Evolutionary conservation across 2,797 vertebrate genomes (phyloP).

Genomic region (Bradypodion pumilum): DNA sequence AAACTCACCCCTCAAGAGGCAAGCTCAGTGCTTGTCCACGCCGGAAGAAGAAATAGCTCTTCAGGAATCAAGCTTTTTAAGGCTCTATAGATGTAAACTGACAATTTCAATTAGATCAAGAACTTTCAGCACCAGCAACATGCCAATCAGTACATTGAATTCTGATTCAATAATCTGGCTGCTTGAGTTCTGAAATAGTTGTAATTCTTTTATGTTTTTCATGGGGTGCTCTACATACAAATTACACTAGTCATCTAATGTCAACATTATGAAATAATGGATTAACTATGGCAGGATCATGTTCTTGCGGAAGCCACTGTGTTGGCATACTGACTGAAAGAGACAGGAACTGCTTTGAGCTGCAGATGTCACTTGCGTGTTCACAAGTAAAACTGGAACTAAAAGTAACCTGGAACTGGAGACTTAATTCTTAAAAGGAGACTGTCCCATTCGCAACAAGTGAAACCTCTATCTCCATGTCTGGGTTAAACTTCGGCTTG

Average conservation of each 20-base stretch:
- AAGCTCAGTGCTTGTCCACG: neutral
- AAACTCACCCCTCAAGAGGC: neutral
- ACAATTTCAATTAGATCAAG: neutral
- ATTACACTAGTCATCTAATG: neutral
- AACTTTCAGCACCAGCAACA: neutral
- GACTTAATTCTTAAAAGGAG: neutral
- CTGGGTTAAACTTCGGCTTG: neutral
- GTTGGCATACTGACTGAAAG: neutral
- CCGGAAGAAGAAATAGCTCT: neutral
- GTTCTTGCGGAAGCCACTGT: too few species aligned
- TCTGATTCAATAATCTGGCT: neutral
- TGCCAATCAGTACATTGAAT: neutral
- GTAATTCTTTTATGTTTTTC: neutral
- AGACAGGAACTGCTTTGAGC: neutral
- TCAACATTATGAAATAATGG: neutral
- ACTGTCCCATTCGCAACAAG: neutral
- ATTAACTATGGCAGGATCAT: neutral
- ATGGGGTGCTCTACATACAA: neutral
- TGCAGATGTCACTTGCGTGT: neutral
- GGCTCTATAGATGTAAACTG: neutral
- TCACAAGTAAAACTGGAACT: neutral
- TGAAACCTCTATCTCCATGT: neutral
- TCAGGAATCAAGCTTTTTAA: neutral
- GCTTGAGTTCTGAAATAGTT: neutral
- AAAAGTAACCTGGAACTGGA: neutral